Base-by-base conservation (phyloP, 2,113 vertebrate genomes). In the Crotalus viridis region DNA sequence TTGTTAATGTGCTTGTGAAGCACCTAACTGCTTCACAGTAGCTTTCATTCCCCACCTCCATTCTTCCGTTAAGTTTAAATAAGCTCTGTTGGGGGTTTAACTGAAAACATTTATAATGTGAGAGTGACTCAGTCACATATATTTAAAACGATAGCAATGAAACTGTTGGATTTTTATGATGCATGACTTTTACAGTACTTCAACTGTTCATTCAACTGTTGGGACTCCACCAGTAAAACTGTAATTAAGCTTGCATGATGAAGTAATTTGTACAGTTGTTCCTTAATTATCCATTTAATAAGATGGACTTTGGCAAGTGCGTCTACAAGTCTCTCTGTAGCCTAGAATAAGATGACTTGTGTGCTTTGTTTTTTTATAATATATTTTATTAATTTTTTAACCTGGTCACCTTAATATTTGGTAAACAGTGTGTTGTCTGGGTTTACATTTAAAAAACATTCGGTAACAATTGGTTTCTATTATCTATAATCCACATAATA, bases 1-100 rank as follows among this genome's bases (percentile, higher is more conserved):
- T 95, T 94, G 90, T 89, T 94, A 93, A 94, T 93, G 87, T 93
- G 94, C 64, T 90, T 86, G 81, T 91, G 85, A 17, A 6, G 90
- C 89, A 93, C 85, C 89, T 88, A 94, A 88, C 81, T 92, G 46
- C 74, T 46, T 46, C 4, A 46, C 46, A 46, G 46, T 46, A 5
- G 74, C 56, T 88, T 74, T 91, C 55, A 57, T 21, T 94, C 1
- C 61, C 92, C 88, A 39, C 8, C 85, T 90, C 90, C 90, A 88
- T n/a, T 69, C 48, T 74, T 10, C 86, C 19, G 0, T 51, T 43
- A 15, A 94, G 59, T 15, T 59, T 81, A 51, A 90, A 95, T 3
- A 92, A 87, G 92, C 21, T 87, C 39, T 39, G 52, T 0, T 69
- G 0, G 64, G 59, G 64, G 59, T 17, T 28, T 90, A 15, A 93